Evolutionary conservation across 1,140 invertebrate species (phyloP), one percentile per base, ranked within the genome.

Genomic region (Euura lappo): DNA sequence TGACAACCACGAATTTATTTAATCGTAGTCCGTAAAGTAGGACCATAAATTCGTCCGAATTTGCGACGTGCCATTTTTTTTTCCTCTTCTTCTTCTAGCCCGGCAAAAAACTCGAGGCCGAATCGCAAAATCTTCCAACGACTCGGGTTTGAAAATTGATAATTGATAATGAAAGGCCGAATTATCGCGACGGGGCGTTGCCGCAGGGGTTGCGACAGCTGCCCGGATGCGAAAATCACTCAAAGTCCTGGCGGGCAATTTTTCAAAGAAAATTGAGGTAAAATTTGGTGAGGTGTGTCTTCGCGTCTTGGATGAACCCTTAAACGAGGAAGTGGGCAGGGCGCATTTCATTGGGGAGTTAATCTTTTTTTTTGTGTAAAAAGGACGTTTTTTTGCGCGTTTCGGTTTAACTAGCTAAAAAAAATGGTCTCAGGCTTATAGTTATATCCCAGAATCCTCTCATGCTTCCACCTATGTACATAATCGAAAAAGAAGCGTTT

Each of bases 171-270:
- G 51, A 60, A 60, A n/a, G 6, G 51, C 51, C 8, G 13, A 60
- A 60, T 60, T 60, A 60, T 60, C 3, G 51, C 51, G 8, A 6
- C 51, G 51, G 51, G 51, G 51, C 6, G 51, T 60, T 60, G 13
- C 51, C 51, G 51, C 51, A 60, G 10, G 13, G 51, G 51, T 60
- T 60, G 51, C 51, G 13, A 60, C 51, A 60, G 51, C 51, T 60
- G 51, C 51, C 51, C 51, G 51, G 51, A 60, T 60, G 51, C 51
- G 51, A 60, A 60, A 60, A 60, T 60, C 51, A 60, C 51, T 60
- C 51, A 60, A 60, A 60, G 51, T 60, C 13, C 51, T 60, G 51
- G 51, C 51, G 51, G 51, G 6, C 51, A 60, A 60, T 60, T 60
- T 60, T 60, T 60, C 51, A 60, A 60, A 60, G 51, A 60, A 60